These are phyloP conservation scores for Drosophila yooni DNA, from an alignment of 2,888 invertebrate genomes.

Conservation along the genomic window DNA sequence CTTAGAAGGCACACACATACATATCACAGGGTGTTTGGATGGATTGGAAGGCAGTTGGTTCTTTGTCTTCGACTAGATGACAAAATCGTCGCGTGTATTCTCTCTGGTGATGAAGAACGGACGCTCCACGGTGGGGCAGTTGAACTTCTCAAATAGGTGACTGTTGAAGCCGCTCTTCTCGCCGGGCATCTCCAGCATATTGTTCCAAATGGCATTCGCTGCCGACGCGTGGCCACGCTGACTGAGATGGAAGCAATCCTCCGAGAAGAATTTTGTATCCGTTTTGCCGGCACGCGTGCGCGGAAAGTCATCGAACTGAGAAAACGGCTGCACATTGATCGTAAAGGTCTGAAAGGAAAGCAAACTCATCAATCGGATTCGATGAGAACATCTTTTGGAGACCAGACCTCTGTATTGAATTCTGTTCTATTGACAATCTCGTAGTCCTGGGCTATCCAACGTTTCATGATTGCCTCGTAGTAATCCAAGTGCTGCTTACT, in stretches of 20 bases:
- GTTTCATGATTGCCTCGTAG: conserved; percentile 85
- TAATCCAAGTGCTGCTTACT: conserved; percentile 76
- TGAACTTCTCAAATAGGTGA: conserved; percentile 75
- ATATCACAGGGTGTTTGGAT: conserved; percentile 64
- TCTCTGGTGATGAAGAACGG: conserved; percentile 82
- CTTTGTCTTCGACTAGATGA: conserved; percentile 37
- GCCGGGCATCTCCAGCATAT: conserved; percentile 86
- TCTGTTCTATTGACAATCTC: conserved; percentile 85
- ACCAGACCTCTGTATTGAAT: conserved; percentile 82
- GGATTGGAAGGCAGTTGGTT: conserved; percentile 13
- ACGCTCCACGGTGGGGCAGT: conserved; percentile 79
- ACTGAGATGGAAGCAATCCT: conserved; percentile 88
- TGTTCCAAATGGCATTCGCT: conserved; percentile 88
- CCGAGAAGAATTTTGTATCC: conserved; percentile 86
- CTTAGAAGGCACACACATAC: conserved; percentile 49
- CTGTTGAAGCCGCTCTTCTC: conserved; percentile 83
- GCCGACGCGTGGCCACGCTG: conserved; percentile 87
- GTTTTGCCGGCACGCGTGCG: conserved; percentile 82
- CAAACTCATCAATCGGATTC: neutral
- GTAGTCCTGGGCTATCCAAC: conserved; percentile 86
- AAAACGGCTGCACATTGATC: conserved; percentile 86
- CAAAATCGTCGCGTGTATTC: conserved; percentile 75
- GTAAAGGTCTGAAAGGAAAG: conserved; percentile 86
- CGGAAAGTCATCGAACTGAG: conserved; percentile 85
- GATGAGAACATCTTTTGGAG: no score